Base-by-base conservation (phyloP, 92 coral and sea anemone species). In the Nematostella vectensis region DNA sequence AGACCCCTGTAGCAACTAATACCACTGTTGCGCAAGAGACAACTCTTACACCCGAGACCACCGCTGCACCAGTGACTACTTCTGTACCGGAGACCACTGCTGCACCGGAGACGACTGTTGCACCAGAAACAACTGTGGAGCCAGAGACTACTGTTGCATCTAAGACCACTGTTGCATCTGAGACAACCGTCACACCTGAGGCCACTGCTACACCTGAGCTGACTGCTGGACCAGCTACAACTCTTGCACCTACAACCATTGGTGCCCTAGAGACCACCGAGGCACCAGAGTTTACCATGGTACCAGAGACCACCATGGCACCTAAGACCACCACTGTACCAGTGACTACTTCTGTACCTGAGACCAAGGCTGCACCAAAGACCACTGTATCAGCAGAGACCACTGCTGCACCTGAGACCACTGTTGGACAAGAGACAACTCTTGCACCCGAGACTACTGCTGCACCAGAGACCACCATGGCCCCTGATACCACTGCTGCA, bases 101-200 rank as follows among this genome's bases (percentile, higher is more conserved):
- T 30, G 53, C 24, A 57, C 23, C 50, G 1, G 24, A 38, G 3
- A 8, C 38, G 3, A 25, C 27, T 3, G 33, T 39, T 28, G 28
- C 57, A 19, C 12, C 57, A 25, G 61, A 28, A 55, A 20, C 43
- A 55, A 10, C 40, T n/a, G n/a, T n/a, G n/a, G n/a, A n/a, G n/a
- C n/a, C n/a, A n/a, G n/a, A n/a, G 37, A 36, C 63, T 11, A 57
- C 63, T 2, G 38, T 49, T 30, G 63, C 63, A 55, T 47, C 61
- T 26, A 19, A 4, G 17, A 55, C 61, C 6, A 55, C 43, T 3
- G 45, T 47, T 26, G 45, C 61, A 26, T 47, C 61, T 16, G 39
- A 16, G 17, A 29, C n/a, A 55, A 9, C 48, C 3, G 48, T 21
- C 3, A 25, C 53, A 31, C 18, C 63, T 13, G 8, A 47, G 18